These are phyloP conservation scores for Pitta sordida DNA, from an alignment of 2,113 vertebrate species.

Conservation along the genomic window DNA sequence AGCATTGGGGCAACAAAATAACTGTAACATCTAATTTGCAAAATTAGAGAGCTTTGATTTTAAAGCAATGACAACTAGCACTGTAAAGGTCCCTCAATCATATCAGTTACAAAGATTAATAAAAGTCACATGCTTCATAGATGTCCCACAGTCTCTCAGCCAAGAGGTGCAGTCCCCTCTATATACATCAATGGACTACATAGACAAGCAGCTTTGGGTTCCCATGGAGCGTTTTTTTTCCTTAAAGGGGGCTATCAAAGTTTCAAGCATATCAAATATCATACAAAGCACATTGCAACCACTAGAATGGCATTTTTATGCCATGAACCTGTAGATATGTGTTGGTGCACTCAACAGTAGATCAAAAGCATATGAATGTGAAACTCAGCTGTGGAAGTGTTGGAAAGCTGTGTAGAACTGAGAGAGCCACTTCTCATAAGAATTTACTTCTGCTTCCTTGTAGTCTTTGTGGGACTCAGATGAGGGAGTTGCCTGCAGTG, in stretches of 20 bases:
- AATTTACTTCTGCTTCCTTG: background rate
- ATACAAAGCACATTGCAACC: background rate
- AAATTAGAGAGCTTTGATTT: background rate
- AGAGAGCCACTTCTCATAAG: rapidly evolving
- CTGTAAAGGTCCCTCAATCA: background rate
- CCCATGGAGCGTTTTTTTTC: too few relatives aligned
- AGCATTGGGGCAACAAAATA: background rate
- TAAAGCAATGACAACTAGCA: background rate
- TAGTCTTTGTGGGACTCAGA: background rate
- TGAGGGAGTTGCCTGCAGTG: background rate
- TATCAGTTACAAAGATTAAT: background rate
- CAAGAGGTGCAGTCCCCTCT: background rate
- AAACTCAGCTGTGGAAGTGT: background rate
- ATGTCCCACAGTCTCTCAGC: background rate
- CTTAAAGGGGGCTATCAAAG: background rate
- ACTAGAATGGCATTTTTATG: background rate
- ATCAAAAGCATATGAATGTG: background rate
- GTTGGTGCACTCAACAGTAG: background rate
- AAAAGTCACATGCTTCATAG: background rate
- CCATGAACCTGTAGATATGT: background rate
- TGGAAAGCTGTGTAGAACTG: background rate
- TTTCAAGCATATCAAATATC: background rate
- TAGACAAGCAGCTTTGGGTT: background rate
- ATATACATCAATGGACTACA: background rate
- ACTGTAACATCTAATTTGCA: background rate